Evolutionary conservation across 1,140 invertebrate genomes (phyloP).

Genomic region (Drosophila ananassae): DNA sequence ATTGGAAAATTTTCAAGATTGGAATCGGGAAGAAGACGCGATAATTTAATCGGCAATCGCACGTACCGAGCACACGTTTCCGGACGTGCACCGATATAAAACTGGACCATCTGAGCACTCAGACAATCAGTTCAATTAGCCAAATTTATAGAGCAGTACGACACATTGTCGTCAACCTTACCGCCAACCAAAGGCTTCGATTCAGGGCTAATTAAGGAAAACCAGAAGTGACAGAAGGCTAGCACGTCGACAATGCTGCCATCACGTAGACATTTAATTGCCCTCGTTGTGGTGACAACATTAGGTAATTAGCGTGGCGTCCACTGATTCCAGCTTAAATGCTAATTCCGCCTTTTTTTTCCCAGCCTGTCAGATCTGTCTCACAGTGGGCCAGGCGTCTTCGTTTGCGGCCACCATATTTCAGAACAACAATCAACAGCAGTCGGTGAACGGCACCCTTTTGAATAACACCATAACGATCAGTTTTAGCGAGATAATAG

Average conservation of each 20-base stretch:
- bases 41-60: conserved; percentile 59
- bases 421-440: conserved; percentile 56
- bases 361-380: conserved; percentile 41
- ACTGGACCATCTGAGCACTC: conserved; percentile 64
- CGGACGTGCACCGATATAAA: conserved; percentile 73
- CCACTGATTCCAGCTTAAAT: conserved; percentile 41
- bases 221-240: conserved; percentile 16
- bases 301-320: conserved; percentile 72
- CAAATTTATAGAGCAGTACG: conserved; percentile 69
- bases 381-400: conserved; percentile 53
- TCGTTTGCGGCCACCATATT: conserved; percentile 60
- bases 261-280: conserved; percentile 76
- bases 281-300: conserved; percentile 76
- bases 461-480: conserved; percentile 62
- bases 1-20: conserved; percentile 27
- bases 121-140: conserved; percentile 76
- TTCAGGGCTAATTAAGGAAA: conserved; percentile 61
- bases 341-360: conserved; percentile 24
- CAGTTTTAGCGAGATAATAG: conserved; percentile 66
- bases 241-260: conserved; percentile 41
- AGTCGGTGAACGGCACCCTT: conserved; percentile 49
- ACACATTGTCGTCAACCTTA: conserved; percentile 13
- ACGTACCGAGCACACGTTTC: conserved; percentile 72
- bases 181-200: conserved; percentile 19
- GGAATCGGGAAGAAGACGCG: conserved; percentile 33